Evolutionary conservation across 2,797 vertebrate species (phyloP).

Genomic region (Carapus acus): DNA sequence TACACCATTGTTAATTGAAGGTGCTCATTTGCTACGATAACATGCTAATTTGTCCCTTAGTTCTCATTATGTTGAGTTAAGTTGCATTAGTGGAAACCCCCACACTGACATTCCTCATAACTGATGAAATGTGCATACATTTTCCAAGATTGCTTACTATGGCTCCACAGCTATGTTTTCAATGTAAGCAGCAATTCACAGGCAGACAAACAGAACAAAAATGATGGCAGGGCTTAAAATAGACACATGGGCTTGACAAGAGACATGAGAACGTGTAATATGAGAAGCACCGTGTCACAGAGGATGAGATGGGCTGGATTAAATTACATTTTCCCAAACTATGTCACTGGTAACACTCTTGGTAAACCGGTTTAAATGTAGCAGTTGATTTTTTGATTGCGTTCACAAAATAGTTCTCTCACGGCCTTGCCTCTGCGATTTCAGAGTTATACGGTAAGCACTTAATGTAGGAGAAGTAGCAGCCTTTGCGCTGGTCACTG

Average conservation of each 20-base stretch:
- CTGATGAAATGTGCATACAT: neutral
- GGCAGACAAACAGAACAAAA: slow-evolving; percentile 8
- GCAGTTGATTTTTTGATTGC: slow-evolving; percentile 2
- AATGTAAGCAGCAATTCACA: neutral
- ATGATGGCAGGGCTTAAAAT: slow-evolving; percentile 21
- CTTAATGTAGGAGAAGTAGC: neutral
- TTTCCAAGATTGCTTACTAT: neutral
- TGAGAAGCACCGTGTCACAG: slow-evolving; percentile 24
- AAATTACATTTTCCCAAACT: slow-evolving; percentile 40
- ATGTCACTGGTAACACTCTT: slow-evolving; percentile 31
- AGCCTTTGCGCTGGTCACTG: too few species aligned
- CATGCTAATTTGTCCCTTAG: slow-evolving; percentile 30
- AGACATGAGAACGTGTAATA: slow-evolving; percentile 25
- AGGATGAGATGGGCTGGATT: slow-evolving; percentile 33
- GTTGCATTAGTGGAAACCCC: slow-evolving; percentile 2
- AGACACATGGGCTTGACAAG: slow-evolving; percentile 11
- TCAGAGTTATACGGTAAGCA: neutral
- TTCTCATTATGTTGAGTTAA: slow-evolving; percentile 2
- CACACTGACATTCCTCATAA: neutral
- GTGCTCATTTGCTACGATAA: slow-evolving; percentile 34
- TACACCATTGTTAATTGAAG: slow-evolving; percentile 39
- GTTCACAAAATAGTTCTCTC: slow-evolving; percentile 1
- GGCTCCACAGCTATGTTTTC: slow-evolving; percentile 3
- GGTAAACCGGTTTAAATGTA: slow-evolving; percentile 17
- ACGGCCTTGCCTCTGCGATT: neutral